These are phyloP conservation scores for Trematomus bernacchii DNA, from an alignment of 2,797 vertebrate species.

Conservation along the genomic window DNA sequence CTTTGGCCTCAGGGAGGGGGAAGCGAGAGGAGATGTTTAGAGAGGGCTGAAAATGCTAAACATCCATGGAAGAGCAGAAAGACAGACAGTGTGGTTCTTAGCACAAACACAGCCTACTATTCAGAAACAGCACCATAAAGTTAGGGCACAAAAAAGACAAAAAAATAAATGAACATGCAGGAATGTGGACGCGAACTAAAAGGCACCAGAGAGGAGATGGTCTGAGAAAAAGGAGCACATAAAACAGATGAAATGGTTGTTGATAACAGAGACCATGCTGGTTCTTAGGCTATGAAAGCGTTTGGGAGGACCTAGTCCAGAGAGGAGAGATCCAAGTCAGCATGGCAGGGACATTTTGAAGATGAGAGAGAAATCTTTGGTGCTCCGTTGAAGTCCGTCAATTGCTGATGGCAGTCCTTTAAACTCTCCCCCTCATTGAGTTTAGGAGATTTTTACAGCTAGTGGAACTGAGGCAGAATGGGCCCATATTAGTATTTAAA, in stretches of 20 bases:
- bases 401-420: constrained; percentile 54
- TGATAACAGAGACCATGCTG: constrained; percentile 42
- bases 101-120: constrained; percentile 20
- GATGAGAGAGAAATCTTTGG: constrained; percentile 53
- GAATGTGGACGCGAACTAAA: constrained; percentile 35
- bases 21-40: constrained; percentile 69
- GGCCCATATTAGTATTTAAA: constrained; percentile 18
- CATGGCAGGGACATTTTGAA: constrained; percentile 49
- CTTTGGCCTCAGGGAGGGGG: constrained; percentile 71
- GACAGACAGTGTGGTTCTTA: constrained; percentile 49
- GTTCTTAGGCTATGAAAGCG: constrained; percentile 46
- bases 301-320: constrained; percentile 40
- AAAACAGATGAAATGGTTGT: constrained; percentile 44
- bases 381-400: constrained; percentile 44
- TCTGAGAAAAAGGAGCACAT: constrained; percentile 39
- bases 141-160: constrained; percentile 16
- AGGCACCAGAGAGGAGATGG: constrained; percentile 29
- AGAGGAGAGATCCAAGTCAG: constrained; percentile 44
- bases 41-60: constrained; percentile 70
- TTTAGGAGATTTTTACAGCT: constrained; percentile 42
- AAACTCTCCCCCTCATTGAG: constrained; percentile 21
- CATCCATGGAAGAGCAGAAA: constrained; percentile 60
- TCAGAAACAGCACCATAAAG: constrained; percentile 31
- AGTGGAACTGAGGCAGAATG: constrained; percentile 15
- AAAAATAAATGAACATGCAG: constrained; percentile 1